phyloP scores from a whole-genome alignment of 2,888 invertebrate species.

The Callinectes sapidus region DNA sequence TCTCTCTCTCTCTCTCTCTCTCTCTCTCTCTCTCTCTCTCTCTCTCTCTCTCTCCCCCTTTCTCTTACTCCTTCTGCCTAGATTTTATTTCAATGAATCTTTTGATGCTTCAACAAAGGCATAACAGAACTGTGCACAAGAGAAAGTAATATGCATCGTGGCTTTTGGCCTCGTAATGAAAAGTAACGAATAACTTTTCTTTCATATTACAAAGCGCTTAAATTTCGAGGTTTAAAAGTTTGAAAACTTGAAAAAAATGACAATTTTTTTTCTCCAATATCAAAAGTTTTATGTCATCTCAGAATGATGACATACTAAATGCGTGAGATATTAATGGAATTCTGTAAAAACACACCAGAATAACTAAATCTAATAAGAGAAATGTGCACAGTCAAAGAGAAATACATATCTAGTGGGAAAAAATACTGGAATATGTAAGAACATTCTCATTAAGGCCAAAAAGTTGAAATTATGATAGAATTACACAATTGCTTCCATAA shows the following conservation, averaged over 20 bases:
- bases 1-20: slow-evolving; percentile 35
- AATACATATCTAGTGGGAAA: too few species aligned
- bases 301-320: too few species aligned
- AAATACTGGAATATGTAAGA: too few species aligned
- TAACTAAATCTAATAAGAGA: too few species aligned
- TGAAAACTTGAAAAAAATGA: neutral
- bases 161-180: neutral
- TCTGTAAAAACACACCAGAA: too few species aligned
- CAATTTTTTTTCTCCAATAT: neutral
- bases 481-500: too few species aligned
- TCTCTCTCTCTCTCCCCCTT: neutral
- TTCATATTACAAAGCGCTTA: neutral
- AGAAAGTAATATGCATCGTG: neutral
- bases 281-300: neutral
- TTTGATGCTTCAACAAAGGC: too few species aligned
- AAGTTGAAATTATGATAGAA: too few species aligned
- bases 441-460: too few species aligned
- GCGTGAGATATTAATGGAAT: too few species aligned
- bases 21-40: slow-evolving; percentile 15
- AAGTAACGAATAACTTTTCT: neutral
- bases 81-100: neutral
- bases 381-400: too few species aligned
- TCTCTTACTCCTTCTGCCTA: neutral
- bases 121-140: neutral
- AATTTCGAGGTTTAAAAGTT: neutral